Evolutionary conservation across 2,797 vertebrate genomes (phyloP).

Genomic region (Yasuhikotakia modesta): DNA sequence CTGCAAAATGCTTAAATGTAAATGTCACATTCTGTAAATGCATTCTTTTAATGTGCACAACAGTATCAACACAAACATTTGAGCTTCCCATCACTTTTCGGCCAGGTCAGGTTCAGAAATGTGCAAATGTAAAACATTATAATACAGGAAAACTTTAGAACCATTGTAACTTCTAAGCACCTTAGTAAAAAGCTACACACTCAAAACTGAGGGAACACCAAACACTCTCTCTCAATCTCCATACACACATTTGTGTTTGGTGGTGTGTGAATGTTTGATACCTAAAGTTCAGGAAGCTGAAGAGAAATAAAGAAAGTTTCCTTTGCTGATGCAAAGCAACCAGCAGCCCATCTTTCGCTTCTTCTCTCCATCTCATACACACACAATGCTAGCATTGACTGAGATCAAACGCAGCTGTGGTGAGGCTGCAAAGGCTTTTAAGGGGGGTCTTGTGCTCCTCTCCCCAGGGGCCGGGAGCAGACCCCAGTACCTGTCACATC

Average conservation of each 20-base stretch:
- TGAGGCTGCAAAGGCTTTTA: conserved; percentile 40
- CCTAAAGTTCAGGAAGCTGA: conserved; percentile 62
- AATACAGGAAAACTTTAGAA: too few species aligned
- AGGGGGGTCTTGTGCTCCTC: conserved; percentile 25
- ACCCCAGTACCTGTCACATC: conserved; percentile 28
- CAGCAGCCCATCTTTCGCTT: conserved; percentile 29
- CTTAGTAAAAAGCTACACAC: too few species aligned
- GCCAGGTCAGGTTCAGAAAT: too few species aligned
- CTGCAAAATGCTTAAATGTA: too few species aligned
- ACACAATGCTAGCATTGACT: conserved; percentile 36
- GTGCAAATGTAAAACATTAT: too few species aligned
- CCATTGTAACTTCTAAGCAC: too few species aligned
- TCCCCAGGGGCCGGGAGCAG: conserved; percentile 11
- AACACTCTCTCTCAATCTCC: not conserved
- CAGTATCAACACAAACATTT: too few species aligned
- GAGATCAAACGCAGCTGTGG: conserved; percentile 68
- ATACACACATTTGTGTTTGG: conserved; percentile 36
- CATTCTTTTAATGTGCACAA: too few species aligned
- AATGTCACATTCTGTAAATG: too few species aligned
- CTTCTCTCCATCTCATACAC: conserved; percentile 35
- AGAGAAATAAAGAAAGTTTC: conserved; percentile 71
- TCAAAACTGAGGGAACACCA: too few species aligned
- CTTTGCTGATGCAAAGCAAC: conserved; percentile 71
- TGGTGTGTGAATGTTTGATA: conserved; percentile 5
- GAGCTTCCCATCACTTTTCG: too few species aligned